These are phyloP conservation scores for Halictus ligatus DNA, from an alignment of 2,888 invertebrate genomes.

Conservation along the genomic window DNA sequence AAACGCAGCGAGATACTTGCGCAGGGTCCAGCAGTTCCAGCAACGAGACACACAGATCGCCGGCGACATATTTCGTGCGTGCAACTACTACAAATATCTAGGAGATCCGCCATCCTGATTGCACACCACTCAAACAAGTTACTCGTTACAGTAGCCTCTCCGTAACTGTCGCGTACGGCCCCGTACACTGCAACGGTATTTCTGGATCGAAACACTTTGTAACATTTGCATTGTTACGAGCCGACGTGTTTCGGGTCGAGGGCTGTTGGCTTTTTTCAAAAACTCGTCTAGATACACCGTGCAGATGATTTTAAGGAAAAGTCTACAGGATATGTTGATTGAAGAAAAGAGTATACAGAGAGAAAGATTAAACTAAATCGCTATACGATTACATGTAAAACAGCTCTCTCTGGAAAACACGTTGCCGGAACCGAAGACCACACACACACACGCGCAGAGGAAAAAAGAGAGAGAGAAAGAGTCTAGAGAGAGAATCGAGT, in stretches of 20 bases:
- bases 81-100: slow-evolving; percentile 39
- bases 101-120: neutral
- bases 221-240: too few species aligned
- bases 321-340: too few species aligned
- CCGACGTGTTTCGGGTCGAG: too few species aligned
- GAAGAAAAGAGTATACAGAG: neutral
- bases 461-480: neutral
- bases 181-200: too few species aligned
- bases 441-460: neutral
- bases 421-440: neutral
- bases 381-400: neutral
- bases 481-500: too few species aligned
- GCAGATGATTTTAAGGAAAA: too few species aligned
- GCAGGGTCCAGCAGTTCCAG: slow-evolving; percentile 24
- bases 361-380: neutral
- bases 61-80: slow-evolving; percentile 29
- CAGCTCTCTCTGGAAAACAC: neutral
- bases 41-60: slow-evolving; percentile 25
- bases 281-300: too few species aligned
- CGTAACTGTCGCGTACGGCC: too few species aligned
- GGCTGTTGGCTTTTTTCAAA: too few species aligned
- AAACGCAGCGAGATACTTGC: slow-evolving; percentile 50
- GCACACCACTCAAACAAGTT: neutral
- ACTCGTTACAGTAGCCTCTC: neutral
- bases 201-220: too few species aligned